These are phyloP conservation scores for Metaphire vulgaris DNA, from an alignment of 1,140 invertebrate genomes.

Conservation along the genomic window DNA sequence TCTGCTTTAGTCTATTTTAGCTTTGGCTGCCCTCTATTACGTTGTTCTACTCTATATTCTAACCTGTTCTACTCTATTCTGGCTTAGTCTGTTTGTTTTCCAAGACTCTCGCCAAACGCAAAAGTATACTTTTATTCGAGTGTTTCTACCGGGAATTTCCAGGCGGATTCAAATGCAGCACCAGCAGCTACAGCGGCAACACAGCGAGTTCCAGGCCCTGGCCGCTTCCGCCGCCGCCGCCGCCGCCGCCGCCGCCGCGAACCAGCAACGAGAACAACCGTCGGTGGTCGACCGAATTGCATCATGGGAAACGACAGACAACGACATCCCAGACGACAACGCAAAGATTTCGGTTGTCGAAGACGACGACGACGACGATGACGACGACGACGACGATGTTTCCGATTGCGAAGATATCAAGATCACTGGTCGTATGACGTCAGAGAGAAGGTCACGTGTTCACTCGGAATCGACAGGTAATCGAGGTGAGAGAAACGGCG, in stretches of 20 bases:
- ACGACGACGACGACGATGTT: not conserved
- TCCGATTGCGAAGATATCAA: not conserved
- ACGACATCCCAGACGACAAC: not conserved
- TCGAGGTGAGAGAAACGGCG: not conserved
- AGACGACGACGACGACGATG: not conserved
- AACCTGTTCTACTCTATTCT: too few species aligned
- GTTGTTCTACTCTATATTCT: too few species aligned
- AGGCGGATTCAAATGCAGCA: not conserved
- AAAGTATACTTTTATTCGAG: too few species aligned
- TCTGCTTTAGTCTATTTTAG: too few species aligned
- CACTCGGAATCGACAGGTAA: not conserved
- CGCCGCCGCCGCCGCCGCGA: not conserved
- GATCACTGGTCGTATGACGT: not conserved
- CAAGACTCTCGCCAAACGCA: too few species aligned
- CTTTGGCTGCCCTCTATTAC: too few species aligned
- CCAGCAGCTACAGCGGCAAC: not conserved
- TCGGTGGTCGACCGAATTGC: not conserved
- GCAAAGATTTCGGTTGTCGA: not conserved
- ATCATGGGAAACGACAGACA: not conserved
- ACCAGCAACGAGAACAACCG: not conserved
- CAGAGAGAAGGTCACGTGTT: not conserved
- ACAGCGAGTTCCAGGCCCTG: not conserved
- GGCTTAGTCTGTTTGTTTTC: too few species aligned
- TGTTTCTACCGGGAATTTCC: too few species aligned
- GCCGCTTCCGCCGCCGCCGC: too few species aligned